These are phyloP conservation scores for Chloromyia formosa DNA, from an alignment of 2,888 invertebrate genomes.

Conservation along the genomic window DNA sequence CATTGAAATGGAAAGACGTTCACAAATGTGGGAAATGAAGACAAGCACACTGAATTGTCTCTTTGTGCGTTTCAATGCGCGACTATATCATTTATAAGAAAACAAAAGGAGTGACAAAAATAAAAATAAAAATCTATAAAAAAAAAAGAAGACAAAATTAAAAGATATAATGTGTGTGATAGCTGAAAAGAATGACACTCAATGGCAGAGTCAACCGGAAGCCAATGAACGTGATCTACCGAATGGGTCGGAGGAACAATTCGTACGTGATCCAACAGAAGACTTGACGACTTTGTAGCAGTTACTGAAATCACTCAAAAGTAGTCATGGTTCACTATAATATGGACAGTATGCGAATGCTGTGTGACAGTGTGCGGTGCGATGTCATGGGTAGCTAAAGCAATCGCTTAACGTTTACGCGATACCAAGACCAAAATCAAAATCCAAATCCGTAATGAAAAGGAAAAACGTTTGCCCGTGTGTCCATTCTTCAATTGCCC, in stretches of 20 bases:
- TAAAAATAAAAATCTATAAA: background rate
- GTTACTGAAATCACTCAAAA: background rate
- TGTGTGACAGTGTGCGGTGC: background rate
- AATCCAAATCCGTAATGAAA: slow-evolving; percentile 28
- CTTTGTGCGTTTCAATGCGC: slow-evolving; percentile 16
- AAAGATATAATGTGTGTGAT: slow-evolving; percentile 29
- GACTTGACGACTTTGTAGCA: slow-evolving; percentile 50
- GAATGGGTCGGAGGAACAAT: slow-evolving; percentile 52
- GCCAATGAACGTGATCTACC: slow-evolving; percentile 53
- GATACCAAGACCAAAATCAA: slow-evolving; percentile 15
- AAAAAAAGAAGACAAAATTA: slow-evolving; percentile 21
- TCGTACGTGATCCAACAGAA: slow-evolving; percentile 52
- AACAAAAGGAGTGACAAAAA: slow-evolving; percentile 40
- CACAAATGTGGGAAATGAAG: background rate
- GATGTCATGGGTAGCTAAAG: background rate
- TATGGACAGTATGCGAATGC: background rate
- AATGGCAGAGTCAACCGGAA: slow-evolving; percentile 51
- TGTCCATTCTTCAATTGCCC: slow-evolving; percentile 9
- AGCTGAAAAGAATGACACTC: slow-evolving; percentile 44
- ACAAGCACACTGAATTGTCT: background rate
- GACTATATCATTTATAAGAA: slow-evolving; percentile 39
- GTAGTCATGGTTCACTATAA: too few relatives aligned
- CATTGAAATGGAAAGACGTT: slow-evolving; percentile 25
- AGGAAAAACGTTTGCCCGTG: slow-evolving; percentile 35
- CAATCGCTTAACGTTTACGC: background rate